Evolutionary conservation across 2,888 invertebrate species (phyloP).

Genomic region (Coremacera marginata): DNA sequence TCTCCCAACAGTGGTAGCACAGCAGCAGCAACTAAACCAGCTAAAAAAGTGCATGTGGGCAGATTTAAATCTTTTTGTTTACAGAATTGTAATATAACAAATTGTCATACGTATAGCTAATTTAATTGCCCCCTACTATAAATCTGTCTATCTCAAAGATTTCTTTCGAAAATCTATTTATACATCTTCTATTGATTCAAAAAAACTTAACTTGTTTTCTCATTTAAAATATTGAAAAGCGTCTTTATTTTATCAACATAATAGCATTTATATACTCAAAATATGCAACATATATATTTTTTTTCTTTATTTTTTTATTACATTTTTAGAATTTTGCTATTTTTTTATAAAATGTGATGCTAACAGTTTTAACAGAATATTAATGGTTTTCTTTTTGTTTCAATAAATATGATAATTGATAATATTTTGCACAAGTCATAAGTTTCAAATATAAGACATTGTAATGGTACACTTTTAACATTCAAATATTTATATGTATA

Average conservation of each 20-base stretch:
- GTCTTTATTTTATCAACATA: constrained; percentile 30
- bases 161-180: no score
- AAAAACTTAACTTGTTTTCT: neutral
- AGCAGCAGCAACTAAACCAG: no score
- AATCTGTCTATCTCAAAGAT: no score
- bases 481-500: neutral
- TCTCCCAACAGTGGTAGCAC: no score
- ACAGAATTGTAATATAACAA: no score
- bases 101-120: no score
- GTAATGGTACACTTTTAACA: neutral
- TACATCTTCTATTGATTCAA: neutral
- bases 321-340: constrained; percentile 10
- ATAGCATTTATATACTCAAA: constrained; percentile 19
- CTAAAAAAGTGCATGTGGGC: no score
- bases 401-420: neutral
- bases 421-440: neutral
- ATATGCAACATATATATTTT: constrained; percentile 6
- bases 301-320: neutral
- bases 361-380: neutral
- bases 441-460: constrained; percentile 1
- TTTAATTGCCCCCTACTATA: no score
- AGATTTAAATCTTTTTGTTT: no score
- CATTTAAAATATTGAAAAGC: constrained; percentile 22
- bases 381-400: neutral
- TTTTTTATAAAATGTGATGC: constrained; percentile 1